Evolutionary conservation across 2,113 vertebrate species (phyloP).

Genomic region (Psilopsiagon aymara): DNA sequence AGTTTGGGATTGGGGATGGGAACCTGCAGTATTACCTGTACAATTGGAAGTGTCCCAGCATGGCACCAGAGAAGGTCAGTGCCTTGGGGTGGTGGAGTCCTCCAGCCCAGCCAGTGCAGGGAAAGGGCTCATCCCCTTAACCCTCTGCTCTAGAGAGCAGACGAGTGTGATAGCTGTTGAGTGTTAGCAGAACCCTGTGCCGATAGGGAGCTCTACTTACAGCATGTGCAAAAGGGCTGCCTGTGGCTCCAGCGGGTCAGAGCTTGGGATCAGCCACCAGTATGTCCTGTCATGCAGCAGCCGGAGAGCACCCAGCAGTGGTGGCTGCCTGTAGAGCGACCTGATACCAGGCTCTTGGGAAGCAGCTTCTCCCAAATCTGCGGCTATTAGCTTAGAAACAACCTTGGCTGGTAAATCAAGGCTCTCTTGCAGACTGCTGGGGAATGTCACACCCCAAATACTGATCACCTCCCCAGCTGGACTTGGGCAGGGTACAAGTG

Average conservation of each 20-base stretch:
- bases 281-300: accelerated
- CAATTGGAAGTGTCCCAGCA: slow-evolving; percentile 99
- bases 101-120: accelerated
- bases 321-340: background rate
- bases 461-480: background rate
- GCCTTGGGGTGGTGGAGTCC: background rate
- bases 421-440: background rate
- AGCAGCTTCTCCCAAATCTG: background rate
- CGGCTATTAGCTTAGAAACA: background rate
- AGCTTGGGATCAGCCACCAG: background rate
- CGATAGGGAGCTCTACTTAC: accelerated
- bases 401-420: background rate
- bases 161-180: accelerated
- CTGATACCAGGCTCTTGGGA: background rate
- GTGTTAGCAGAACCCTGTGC: background rate
- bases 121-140: background rate
- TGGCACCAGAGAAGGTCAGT: slow-evolving; percentile 94
- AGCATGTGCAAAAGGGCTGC: background rate
- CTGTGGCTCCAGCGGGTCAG: too few relatives aligned
- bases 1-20: slow-evolving; percentile 97
- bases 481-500: accelerated
- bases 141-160: background rate
- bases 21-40: slow-evolving; percentile 99
- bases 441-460: background rate
- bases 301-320: background rate